Evolutionary conservation across 1,140 invertebrate species (phyloP).

Genomic region (Helicoverpa zea): DNA sequence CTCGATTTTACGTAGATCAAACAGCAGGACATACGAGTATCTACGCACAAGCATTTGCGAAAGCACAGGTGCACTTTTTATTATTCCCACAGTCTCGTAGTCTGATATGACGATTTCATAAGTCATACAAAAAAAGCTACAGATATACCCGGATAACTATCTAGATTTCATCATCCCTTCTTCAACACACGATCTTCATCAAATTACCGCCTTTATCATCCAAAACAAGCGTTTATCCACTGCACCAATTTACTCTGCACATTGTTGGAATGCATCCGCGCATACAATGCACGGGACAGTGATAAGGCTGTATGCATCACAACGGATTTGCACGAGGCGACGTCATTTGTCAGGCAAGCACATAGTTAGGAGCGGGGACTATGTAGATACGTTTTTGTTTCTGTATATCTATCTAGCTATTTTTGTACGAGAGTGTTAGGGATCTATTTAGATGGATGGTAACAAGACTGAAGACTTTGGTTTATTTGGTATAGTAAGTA

Average conservation of each 20-base stretch:
- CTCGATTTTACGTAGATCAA: too few relatives aligned
- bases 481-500: too few relatives aligned
- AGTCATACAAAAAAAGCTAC: too few relatives aligned
- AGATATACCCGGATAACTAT: too few relatives aligned
- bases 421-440: not conserved
- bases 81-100: too few relatives aligned
- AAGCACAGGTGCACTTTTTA: too few relatives aligned
- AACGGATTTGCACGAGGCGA: not conserved
- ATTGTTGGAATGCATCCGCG: not conserved
- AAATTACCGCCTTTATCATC: not conserved
- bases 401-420: not conserved
- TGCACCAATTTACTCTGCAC: not conserved
- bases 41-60: too few relatives aligned
- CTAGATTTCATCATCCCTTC: not conserved
- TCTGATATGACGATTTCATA: too few relatives aligned
- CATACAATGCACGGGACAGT: constrained; percentile 16
- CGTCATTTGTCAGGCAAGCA: constrained; percentile 3
- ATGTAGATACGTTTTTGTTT: not conserved
- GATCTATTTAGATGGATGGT: too few relatives aligned
- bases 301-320: constrained; percentile 18
- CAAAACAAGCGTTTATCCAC: not conserved
- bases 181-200: not conserved
- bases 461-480: too few relatives aligned
- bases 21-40: too few relatives aligned
- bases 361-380: not conserved